phyloP scores from a whole-genome alignment of 1,140 invertebrate species.

The Mamestra configurata region DNA sequence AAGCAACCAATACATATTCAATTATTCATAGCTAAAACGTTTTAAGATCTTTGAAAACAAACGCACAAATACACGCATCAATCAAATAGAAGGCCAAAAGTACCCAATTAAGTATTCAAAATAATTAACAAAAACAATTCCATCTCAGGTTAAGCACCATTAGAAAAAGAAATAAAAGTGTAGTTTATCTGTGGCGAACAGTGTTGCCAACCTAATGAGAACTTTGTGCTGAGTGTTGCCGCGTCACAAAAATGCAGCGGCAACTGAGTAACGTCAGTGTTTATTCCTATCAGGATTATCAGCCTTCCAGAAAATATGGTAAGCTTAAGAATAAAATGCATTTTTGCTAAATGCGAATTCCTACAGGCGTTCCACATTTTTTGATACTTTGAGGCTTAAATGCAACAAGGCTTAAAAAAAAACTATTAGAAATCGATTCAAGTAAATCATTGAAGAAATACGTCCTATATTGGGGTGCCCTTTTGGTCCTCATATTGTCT shows the following conservation, averaged over 20 bases:
- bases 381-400: no score
- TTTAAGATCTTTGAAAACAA: no score
- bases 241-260: conserved; percentile 72
- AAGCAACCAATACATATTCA: no score
- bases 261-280: conserved; percentile 83
- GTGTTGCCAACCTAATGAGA: conserved; percentile 54
- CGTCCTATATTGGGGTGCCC: no score
- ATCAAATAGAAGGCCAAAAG: neutral
- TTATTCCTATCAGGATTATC: conserved; percentile 82
- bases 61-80: neutral
- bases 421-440: no score
- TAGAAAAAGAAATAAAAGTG: neutral
- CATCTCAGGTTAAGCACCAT: neutral
- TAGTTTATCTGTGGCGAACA: conserved; percentile 46
- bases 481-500: no score
- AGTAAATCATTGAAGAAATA: no score
- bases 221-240: conserved; percentile 49
- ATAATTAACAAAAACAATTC: neutral
- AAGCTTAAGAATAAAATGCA: conserved; percentile 51
- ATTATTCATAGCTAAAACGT: no score
- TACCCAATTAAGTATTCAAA: neutral
- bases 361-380: no score
- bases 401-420: no score
- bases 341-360: no score
- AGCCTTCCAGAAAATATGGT: conserved; percentile 81